These are phyloP conservation scores for Zeus faber DNA, from an alignment of 2,113 vertebrate genomes.

Conservation along the genomic window DNA sequence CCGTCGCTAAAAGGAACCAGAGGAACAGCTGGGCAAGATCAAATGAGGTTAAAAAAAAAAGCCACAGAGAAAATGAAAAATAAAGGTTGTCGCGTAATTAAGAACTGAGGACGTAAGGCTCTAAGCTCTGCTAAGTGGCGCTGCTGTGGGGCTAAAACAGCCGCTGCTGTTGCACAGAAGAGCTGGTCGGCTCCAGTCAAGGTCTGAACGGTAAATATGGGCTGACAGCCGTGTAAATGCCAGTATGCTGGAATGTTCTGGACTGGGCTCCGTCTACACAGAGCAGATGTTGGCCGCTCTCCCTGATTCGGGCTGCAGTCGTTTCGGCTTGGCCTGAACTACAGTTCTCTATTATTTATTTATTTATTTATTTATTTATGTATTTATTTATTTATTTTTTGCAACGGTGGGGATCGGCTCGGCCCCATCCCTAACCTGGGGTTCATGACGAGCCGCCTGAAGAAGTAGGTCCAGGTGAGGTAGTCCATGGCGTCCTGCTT, in stretches of 20 bases:
- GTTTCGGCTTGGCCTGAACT: too few relatives aligned
- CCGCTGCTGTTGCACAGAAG: neutral
- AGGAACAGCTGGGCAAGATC: neutral
- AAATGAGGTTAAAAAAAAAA: neutral
- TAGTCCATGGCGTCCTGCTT: conserved; percentile 99
- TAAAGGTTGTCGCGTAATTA: neutral
- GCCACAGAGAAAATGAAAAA: neutral
- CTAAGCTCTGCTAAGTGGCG: neutral
- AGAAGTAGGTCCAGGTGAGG: conserved; percentile 98
- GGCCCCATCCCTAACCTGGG: conserved; percentile 79
- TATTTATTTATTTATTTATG: too few relatives aligned
- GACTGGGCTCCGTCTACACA: conserved; percentile 49
- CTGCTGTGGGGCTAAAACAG: neutral
- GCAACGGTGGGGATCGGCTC: conserved; percentile 12
- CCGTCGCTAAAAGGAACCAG: too few relatives aligned
- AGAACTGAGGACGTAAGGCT: neutral
- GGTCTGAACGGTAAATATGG: conserved; percentile 51
- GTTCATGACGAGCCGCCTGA: conserved; percentile 96
- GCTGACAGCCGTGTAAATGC: conserved; percentile 75
- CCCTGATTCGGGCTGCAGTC: too few relatives aligned
- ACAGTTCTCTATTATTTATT: too few relatives aligned
- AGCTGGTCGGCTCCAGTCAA: conserved; percentile 18
- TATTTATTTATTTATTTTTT: too few relatives aligned
- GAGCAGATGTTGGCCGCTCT: conserved; percentile 67
- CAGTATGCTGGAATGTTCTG: conserved; percentile 70